Base-by-base conservation (phyloP, 2,113 vertebrate genomes). In the Carollia perspicillata region DNA sequence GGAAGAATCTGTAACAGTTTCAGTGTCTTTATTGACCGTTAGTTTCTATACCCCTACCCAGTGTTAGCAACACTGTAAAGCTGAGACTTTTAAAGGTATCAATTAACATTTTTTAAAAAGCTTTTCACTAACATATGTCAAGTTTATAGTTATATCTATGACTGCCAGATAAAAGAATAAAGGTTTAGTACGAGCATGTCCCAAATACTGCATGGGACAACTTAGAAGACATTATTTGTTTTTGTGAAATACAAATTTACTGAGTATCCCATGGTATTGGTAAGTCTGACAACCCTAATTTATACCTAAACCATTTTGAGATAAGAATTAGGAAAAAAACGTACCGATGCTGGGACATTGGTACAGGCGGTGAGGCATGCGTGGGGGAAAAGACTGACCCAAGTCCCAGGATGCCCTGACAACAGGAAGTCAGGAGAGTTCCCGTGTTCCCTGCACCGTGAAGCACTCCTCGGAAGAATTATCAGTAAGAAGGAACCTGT, bases 161-260 rank as follows among this genome's bases (percentile, higher is more conserved):
- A 47, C 47, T 65, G 12, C 10, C 17, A 81, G 33, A 93, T 72
- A 89, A 89, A 92, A 65, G 37, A 79, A 33, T 33, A 58, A 8
- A 22, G 16, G 60, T 80, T 88, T 92, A 83, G 40, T 72, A 23
- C 69, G 28, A 58, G 3, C 44, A 60, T 42, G 9, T 92, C 30
- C 60, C 28, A 90, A 30, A 84, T 69, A 37, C 42, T 58, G 13
- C 42, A 74, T 14, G 33, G 40, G 26, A 37, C 55, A 55, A 35
- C 35, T 83, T 89, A 37, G 3, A 18, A 44, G 86, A 33, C 72
- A 75, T 28, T 68, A 55, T 60, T 86, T 81, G n/a, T 51, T 53
- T 37, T 86, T 72, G 42, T 92, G 78, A 84, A 83, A 83, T 79
- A 55, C n/a, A 90, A 85, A 78, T 85, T 93, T 83, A 87, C 40